These are phyloP conservation scores for Pogonus chalceus DNA, from an alignment of 1,140 invertebrate genomes.

Conservation along the genomic window DNA sequence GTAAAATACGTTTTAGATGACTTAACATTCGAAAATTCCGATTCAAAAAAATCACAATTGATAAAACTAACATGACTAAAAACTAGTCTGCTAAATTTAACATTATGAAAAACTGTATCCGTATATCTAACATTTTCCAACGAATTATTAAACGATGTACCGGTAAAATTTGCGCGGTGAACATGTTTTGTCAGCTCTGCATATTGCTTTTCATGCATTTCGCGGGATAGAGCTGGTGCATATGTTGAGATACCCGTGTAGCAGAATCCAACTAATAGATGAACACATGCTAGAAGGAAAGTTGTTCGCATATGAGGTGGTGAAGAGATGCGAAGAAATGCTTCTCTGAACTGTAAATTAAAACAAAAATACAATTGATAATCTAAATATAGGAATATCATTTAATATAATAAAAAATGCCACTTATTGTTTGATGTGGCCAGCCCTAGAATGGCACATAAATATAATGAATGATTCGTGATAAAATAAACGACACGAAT, in stretches of 20 bases:
- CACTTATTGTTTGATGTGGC: too few species aligned
- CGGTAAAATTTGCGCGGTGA: slow-evolving; percentile 20
- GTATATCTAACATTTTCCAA: slow-evolving; percentile 41
- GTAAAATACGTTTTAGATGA: slow-evolving; percentile 43
- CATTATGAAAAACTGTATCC: slow-evolving; percentile 29
- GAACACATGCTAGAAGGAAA: slow-evolving; percentile 31
- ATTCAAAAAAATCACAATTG: slow-evolving; percentile 41
- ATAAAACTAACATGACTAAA: slow-evolving; percentile 43
- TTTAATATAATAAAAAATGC: too few species aligned
- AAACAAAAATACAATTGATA: neutral
- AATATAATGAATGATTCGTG: too few species aligned
- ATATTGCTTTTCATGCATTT: slow-evolving; percentile 33
- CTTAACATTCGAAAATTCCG: slow-evolving; percentile 42
- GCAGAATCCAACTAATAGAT: slow-evolving; percentile 26
- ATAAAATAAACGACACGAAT: too few species aligned
- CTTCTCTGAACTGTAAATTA: slow-evolving; percentile 21
- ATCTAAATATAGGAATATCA: too few species aligned
- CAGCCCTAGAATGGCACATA: too few species aligned
- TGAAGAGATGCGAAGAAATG: slow-evolving; percentile 22
- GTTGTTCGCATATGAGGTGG: slow-evolving; percentile 35
- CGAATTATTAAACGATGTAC: slow-evolving; percentile 31
- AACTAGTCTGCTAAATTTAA: slow-evolving; percentile 40
- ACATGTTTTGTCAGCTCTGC: slow-evolving; percentile 27
- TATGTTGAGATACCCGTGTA: slow-evolving; percentile 29
- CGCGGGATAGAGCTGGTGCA: slow-evolving; percentile 23